Evolutionary conservation across 1,140 invertebrate genomes (phyloP).

Genomic region (Hyphantria cunea): DNA sequence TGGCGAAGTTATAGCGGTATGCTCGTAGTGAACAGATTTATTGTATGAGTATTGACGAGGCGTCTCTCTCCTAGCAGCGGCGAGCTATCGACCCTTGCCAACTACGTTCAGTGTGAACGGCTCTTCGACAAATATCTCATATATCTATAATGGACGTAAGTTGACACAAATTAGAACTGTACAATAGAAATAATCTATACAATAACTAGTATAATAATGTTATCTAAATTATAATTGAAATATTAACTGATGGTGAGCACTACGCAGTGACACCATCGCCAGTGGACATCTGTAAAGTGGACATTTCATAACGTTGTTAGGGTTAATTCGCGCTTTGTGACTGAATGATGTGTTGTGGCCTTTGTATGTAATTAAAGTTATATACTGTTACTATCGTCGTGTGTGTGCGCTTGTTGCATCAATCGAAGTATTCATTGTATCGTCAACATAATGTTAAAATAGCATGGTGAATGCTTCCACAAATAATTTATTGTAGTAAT

Average conservation of each 20-base stretch:
- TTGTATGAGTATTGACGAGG: conserved; percentile 21
- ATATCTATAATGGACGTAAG: conserved; percentile 44
- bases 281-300: conserved; percentile 48
- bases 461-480: conserved; percentile 59
- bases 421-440: conserved; percentile 52
- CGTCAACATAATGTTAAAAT: conserved; percentile 48
- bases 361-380: conserved; percentile 73
- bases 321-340: conserved; percentile 72
- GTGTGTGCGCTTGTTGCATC: conserved; percentile 75
- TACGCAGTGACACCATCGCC: conserved; percentile 28
- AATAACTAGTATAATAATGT: conserved; percentile 61
- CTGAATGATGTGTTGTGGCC: conserved; percentile 81
- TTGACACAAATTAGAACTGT: conserved; percentile 57
- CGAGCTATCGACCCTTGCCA: conserved; percentile 47
- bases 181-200: conserved; percentile 62
- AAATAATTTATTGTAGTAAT: conserved; percentile 57
- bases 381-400: conserved; percentile 58
- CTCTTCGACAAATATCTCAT: conserved; percentile 48
- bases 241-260: conserved; percentile 33
- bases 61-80: conserved; percentile 59
- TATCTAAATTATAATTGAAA: conserved; percentile 45
- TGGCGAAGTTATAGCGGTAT: conserved; percentile 49
- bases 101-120: conserved; percentile 50
- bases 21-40: conserved; percentile 35
- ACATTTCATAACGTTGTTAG: conserved; percentile 39